phyloP scores from a whole-genome alignment of 2,888 invertebrate genomes.

The Ashinkailepas kermadecensis region DNA sequence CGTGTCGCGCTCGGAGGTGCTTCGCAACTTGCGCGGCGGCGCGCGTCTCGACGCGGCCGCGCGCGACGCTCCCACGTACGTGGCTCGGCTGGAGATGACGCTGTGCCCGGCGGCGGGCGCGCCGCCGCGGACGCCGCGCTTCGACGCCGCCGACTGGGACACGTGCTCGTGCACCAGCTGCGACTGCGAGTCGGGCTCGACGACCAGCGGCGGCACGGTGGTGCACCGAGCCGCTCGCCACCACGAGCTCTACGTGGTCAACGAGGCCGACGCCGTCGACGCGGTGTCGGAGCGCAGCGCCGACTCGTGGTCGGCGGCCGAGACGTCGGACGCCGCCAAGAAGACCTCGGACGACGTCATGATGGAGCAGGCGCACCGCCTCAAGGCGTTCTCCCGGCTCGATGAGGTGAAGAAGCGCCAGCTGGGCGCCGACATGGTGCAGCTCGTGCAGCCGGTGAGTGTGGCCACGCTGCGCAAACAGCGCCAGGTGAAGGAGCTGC shows the following conservation, averaged over 20 bases:
- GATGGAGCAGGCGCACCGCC: conserved; percentile 31
- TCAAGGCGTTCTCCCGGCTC: conserved; percentile 28
- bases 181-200: conserved; percentile 27
- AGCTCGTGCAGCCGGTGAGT: conserved; percentile 23
- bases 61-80: conserved; percentile 19
- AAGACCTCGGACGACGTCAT: conserved; percentile 17
- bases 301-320: conserved; percentile 30
- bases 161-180: conserved; percentile 31
- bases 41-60: conserved; percentile 27
- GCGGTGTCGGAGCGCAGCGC: conserved; percentile 27
- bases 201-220: conserved; percentile 24
- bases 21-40: conserved; percentile 30
- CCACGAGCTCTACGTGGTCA: conserved; percentile 1
- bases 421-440: conserved; percentile 24
- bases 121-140: conserved; percentile 1
- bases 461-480: conserved; percentile 24
- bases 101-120: neutral
- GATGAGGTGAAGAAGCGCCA: conserved; percentile 30
- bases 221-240: conserved; percentile 24
- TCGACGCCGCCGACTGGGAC: conserved; percentile 29
- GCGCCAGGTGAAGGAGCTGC: conserved; percentile 30
- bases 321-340: conserved; percentile 28
- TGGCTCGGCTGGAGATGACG: conserved; percentile 26
- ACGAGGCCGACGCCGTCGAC: neutral
- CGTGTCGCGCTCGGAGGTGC: conserved; percentile 32